phyloP scores from a whole-genome alignment of 2,888 invertebrate species.

The Leptogaster cylindrica region DNA sequence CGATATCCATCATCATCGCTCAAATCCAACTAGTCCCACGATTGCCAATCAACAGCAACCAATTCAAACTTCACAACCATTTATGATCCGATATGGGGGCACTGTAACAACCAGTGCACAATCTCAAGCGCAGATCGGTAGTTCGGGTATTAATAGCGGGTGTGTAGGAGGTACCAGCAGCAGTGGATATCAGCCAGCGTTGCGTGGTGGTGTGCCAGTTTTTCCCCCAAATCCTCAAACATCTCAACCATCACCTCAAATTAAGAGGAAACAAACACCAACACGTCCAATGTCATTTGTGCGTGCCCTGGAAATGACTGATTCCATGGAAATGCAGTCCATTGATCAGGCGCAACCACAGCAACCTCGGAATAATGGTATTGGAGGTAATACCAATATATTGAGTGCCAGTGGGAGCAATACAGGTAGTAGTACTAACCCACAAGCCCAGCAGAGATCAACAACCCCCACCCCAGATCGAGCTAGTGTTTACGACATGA shows the following conservation, averaged over 20 bases:
- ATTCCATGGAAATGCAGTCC: constrained; percentile 80
- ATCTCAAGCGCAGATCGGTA: constrained; percentile 42
- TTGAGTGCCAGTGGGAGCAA: constrained; percentile 39
- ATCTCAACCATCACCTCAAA: constrained; percentile 65
- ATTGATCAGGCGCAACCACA: constrained; percentile 58
- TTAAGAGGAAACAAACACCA: constrained; percentile 66
- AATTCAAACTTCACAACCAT: constrained; percentile 55
- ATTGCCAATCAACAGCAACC: constrained; percentile 61
- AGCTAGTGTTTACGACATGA: constrained; percentile 91
- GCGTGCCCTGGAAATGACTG: constrained; percentile 87
- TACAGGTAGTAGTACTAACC: constrained; percentile 53
- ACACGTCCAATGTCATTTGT: constrained; percentile 86
- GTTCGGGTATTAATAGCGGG: constrained; percentile 34
- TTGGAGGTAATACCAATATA: constrained; percentile 24
- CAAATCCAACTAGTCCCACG: constrained; percentile 79
- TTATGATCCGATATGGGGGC: constrained; percentile 57
- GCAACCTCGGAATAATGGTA: constrained; percentile 48
- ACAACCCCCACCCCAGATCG: constrained; percentile 78
- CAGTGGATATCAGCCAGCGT: constrained; percentile 67
- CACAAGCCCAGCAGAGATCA: constrained; percentile 57
- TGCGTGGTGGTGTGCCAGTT: constrained; percentile 73
- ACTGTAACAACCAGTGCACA: constrained; percentile 44
- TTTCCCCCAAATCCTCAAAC: constrained; percentile 66
- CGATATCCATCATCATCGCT: constrained; percentile 67
- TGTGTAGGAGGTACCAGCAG: constrained; percentile 46